These are phyloP conservation scores for Ptilorrhoa leucosticta DNA, from an alignment of 2,113 vertebrate genomes.

Conservation along the genomic window DNA sequence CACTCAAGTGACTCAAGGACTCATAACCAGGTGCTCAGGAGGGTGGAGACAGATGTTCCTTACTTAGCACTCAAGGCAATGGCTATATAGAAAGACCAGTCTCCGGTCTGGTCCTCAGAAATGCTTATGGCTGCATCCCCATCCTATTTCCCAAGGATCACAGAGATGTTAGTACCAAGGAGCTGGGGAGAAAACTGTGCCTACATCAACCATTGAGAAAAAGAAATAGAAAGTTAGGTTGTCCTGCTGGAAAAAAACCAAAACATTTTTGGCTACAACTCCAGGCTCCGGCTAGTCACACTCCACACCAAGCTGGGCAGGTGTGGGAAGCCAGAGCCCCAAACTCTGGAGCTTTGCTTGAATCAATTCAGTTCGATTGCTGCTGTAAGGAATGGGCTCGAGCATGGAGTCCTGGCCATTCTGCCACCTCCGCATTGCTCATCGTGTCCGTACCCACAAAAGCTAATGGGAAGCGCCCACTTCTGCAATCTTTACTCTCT, in stretches of 20 bases:
- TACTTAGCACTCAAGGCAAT: neutral
- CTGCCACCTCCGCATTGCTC: neutral
- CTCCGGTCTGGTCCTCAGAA: neutral
- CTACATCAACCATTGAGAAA: neutral
- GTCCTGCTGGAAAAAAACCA: neutral
- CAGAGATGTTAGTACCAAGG: neutral
- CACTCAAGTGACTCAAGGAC: neutral
- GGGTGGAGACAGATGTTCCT: neutral
- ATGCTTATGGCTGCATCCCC: neutral
- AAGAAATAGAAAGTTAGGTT: neutral
- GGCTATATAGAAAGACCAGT: neutral
- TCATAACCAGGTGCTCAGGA: neutral
- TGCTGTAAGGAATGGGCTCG: neutral
- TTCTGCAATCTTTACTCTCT: conserved; percentile 37
- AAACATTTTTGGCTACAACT: neutral
- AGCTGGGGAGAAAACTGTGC: neutral
- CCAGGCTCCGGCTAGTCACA: neutral
- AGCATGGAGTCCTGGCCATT: neutral
- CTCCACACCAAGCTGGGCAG: neutral
- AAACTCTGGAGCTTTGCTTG: neutral
- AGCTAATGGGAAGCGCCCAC: conserved; percentile 13
- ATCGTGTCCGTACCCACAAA: neutral
- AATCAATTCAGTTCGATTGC: neutral
- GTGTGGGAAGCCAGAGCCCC: neutral
- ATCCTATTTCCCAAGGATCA: neutral